Base-by-base conservation (phyloP, 1,140 invertebrate genomes). In the Micrasema longulum region DNA sequence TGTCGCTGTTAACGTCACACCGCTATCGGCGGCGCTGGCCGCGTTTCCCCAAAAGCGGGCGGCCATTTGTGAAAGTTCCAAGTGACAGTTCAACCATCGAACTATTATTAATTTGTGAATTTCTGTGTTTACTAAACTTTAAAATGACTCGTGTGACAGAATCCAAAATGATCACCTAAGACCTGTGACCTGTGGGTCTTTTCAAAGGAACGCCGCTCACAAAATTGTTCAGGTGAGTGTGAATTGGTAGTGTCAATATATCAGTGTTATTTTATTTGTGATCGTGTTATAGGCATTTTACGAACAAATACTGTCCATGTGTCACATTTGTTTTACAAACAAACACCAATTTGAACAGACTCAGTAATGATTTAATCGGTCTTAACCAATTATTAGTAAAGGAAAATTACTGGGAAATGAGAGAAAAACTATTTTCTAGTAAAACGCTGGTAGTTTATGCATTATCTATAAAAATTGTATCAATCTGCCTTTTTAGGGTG, bases 201-300 rank as follows among this genome's bases (percentile, higher is more conserved):
- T 47, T 74, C 73, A 74, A 74, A 74, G 73, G 45, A 38, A 14
- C 47, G 63, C 73, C 73, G 73, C 68, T 71, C 36, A 38, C 63
- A 52, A 68, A 60, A 22, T 55, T 60, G 48, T 22, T 26, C 9
- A 71, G 73, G 73, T 74, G 41, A 71, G 73, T 74, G 66, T 64
- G 66, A 69, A 73, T 57, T 55, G 35, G 43, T 63, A 57, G 52
- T 62, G 73, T 74, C 68, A 74, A 74, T 63, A 74, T 57, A 22
- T 63, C 45, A 14, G 20, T 45, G 38, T 73, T 69, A 48, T 64
- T 38, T 23, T 71, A 31, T 65, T 64, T 48, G 38, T 53, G 35
- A 45, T 67, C 50, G 63, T 45, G 36, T 71, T 66, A 52, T 55
- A 41, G 57, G 22, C 41, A 36, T 23, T 48, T 60, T 69, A 50